Percentiles rank a stretch among this genome's conserved stretches.
These are phyloP conservation scores for Rhagonycha lutea DNA, from an alignment of 2,888 invertebrate species.

Conservation along the genomic window DNA sequence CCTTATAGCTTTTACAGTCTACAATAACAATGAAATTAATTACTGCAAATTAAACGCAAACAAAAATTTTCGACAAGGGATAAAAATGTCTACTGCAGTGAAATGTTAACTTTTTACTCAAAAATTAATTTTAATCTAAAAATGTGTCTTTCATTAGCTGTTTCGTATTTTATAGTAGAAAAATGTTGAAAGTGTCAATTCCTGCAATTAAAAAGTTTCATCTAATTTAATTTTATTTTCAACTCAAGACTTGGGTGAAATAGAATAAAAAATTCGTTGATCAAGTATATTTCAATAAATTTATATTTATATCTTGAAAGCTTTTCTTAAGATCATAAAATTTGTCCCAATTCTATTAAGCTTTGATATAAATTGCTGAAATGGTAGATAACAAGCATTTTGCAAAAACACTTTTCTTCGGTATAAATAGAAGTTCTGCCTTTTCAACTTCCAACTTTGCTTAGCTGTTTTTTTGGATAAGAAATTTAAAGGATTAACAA, in stretches of 20 bases:
- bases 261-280: neutral
- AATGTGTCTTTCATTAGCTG: neutral
- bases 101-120: neutral
- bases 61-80: neutral
- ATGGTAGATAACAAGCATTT: conserved; percentile 2
- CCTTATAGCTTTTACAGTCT: neutral
- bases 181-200: neutral
- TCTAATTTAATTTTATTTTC: neutral
- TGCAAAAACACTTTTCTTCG: conserved; percentile 1
- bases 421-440: neutral
- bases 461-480: neutral
- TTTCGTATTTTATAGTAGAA: neutral
- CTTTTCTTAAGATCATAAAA: conserved; percentile 2
- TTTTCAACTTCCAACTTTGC: neutral
- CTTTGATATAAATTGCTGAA: neutral
- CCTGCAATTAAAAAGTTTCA: neutral
- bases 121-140: neutral
- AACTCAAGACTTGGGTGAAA: neutral
- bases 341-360: conserved; percentile 4
- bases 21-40: neutral
- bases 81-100: neutral
- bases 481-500: neutral
- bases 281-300: neutral
- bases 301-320: neutral
- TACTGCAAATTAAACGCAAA: neutral